Evolutionary conservation across 2,113 vertebrate species (phyloP).

Genomic region (Dendrocopos noguchii): DNA sequence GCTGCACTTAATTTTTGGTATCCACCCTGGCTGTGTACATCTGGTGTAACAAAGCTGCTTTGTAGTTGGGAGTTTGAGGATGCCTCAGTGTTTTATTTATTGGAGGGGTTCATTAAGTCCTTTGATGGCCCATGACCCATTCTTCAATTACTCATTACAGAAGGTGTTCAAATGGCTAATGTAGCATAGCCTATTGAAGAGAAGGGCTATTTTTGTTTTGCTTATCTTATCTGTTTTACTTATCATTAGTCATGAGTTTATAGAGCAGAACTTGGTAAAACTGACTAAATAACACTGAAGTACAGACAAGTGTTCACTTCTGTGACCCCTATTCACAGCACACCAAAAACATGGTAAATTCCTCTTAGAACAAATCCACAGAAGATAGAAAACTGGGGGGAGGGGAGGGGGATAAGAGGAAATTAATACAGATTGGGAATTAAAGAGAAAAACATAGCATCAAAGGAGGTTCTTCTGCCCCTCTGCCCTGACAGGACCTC

Average conservation of each 20-base stretch:
- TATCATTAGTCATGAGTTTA: conserved; percentile 54
- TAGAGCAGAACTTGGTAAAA: conserved; percentile 43
- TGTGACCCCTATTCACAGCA: not conserved
- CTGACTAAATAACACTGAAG: not conserved
- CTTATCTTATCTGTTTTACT: conserved; percentile 60
- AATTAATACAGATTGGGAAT: not conserved
- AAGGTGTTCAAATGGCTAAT: conserved; percentile 55
- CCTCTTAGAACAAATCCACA: not conserved
- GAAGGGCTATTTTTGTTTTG: conserved; percentile 47
- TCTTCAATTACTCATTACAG: conserved; percentile 11
- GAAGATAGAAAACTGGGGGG: not conserved
- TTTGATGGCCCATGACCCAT: conserved; percentile 45
- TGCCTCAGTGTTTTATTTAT: conserved; percentile 2
- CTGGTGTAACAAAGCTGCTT: not conserved
- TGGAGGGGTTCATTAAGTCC: conserved; percentile 52
- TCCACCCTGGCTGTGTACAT: not conserved
- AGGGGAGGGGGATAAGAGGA: not conserved
- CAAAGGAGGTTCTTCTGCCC: not conserved
- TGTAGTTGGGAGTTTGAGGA: not conserved
- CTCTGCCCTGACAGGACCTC: no score
- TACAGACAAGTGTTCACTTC: not conserved
- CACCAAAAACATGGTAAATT: not conserved
- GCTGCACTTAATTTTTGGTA: not conserved
- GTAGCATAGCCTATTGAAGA: conserved; percentile 33
- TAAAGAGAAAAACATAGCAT: not conserved